phyloP scores from a whole-genome alignment of 2,113 vertebrate genomes.

The Colossoma macropomum region DNA sequence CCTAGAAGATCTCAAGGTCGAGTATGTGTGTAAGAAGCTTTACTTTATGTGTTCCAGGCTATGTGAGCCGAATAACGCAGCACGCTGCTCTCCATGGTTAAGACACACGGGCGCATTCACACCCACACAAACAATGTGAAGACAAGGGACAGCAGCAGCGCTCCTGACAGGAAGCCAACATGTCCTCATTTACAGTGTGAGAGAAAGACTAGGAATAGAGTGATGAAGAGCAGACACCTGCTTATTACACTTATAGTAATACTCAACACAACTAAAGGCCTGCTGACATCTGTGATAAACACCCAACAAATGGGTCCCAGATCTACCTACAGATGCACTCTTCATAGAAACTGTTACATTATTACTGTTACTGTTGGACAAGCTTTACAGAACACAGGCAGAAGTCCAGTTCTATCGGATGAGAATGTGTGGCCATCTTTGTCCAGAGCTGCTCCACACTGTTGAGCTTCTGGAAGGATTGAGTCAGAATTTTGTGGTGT shows the following conservation, averaged over 20 bases:
- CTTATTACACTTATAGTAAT: constrained; percentile 29
- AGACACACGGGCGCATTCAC: not conserved
- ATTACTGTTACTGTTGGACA: not conserved
- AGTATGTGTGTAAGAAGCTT: constrained; percentile 28
- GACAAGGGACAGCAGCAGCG: constrained; percentile 20
- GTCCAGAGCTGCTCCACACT: too few relatives aligned
- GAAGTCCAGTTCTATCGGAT: not conserved
- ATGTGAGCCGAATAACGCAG: constrained; percentile 38
- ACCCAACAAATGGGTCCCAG: not conserved
- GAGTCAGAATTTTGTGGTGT: too few relatives aligned
- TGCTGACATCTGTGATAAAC: constrained; percentile 28
- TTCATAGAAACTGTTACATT: too few relatives aligned
- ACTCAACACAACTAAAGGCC: constrained; percentile 14
- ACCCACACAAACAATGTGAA: constrained; percentile 21
- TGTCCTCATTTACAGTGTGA: constrained; percentile 22
- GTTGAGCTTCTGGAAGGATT: too few relatives aligned
- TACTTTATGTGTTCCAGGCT: constrained; percentile 43
- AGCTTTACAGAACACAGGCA: not conserved
- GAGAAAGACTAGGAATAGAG: constrained; percentile 14
- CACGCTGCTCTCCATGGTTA: constrained; percentile 8
- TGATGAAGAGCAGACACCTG: constrained; percentile 38
- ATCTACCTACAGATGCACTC: not conserved
- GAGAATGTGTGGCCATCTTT: not conserved
- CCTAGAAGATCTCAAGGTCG: constrained; percentile 52
- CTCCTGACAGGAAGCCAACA: constrained; percentile 43